Conservation (phyloP, 2,113 vertebrate species). For the Trogon surrucura region DNA sequence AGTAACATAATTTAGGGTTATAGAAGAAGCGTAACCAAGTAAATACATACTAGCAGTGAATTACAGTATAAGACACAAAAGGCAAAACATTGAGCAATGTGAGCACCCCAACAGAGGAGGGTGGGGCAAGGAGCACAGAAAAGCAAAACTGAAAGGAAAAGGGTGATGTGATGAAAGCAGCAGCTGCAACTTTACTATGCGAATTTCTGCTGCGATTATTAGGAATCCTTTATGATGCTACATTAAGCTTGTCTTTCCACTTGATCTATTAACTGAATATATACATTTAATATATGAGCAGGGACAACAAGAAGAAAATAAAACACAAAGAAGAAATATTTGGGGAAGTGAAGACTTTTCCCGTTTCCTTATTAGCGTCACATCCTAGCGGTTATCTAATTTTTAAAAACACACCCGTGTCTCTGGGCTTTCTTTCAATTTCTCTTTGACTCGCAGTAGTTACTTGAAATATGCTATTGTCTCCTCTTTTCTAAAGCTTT, state of each 20-base stretch:
- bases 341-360: background rate
- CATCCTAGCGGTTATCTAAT: background rate
- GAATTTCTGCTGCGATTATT: background rate
- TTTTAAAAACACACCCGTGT: background rate
- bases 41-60: background rate
- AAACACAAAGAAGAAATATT: background rate
- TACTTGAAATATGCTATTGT: background rate
- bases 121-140: background rate
- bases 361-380: background rate
- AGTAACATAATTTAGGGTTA: slow-evolving; percentile 13
- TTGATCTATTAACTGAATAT: background rate
- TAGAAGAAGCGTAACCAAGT: background rate
- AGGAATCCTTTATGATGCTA: background rate
- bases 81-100: background rate
- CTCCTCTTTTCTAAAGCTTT: background rate
- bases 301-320: background rate
- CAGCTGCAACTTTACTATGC: background rate
- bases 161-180: background rate
- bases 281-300: background rate
- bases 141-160: slow-evolving; percentile 46
- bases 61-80: background rate
- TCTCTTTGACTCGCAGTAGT: background rate
- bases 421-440: background rate
- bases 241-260: background rate
- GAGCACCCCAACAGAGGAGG: background rate